Conservation (phyloP, 23 tunicate genomes). For the Ascidia mentula region DNA sequence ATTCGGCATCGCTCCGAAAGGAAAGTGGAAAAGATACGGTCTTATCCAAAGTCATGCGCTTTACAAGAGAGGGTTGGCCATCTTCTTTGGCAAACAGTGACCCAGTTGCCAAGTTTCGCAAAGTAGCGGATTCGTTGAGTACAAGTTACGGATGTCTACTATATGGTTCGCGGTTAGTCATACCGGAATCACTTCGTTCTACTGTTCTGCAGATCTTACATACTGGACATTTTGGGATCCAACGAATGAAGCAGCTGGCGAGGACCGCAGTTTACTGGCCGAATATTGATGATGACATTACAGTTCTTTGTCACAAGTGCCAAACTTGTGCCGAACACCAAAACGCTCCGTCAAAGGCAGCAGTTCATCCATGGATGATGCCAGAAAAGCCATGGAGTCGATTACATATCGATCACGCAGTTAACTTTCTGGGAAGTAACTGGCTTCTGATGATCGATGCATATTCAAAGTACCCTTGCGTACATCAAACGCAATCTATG, state of each 20-base stretch:
- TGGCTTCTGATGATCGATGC: constrained; percentile 29
- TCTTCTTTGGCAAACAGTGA: background rate
- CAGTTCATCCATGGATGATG: constrained; percentile 28
- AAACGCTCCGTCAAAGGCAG: constrained; percentile 13
- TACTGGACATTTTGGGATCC: constrained; percentile 36
- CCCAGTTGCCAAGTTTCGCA: background rate
- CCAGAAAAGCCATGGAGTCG: constrained; percentile 49
- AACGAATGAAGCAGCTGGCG: constrained; percentile 46
- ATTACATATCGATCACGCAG: constrained; percentile 25
- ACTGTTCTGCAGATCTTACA: constrained; percentile 17
- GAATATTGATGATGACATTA: constrained; percentile 16
- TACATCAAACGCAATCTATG: constrained; percentile 12
- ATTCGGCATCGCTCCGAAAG: constrained; percentile 17
- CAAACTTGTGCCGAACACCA: constrained; percentile 23
- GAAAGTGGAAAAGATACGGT: constrained; percentile 21
- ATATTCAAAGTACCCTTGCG: constrained; percentile 14
- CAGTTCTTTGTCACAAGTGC: background rate
- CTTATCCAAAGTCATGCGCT: constrained; percentile 17
- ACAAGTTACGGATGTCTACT: constrained; percentile 31
- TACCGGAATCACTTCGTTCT: constrained; percentile 2
- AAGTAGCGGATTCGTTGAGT: constrained; percentile 21
- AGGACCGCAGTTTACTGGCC: constrained; percentile 46
- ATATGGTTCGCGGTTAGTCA: constrained; percentile 29
- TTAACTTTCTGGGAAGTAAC: constrained; percentile 20
- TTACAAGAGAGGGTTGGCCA: constrained; percentile 42